Evolutionary conservation across 2,113 vertebrate species (phyloP).

Genomic region (Caranx ignobilis): DNA sequence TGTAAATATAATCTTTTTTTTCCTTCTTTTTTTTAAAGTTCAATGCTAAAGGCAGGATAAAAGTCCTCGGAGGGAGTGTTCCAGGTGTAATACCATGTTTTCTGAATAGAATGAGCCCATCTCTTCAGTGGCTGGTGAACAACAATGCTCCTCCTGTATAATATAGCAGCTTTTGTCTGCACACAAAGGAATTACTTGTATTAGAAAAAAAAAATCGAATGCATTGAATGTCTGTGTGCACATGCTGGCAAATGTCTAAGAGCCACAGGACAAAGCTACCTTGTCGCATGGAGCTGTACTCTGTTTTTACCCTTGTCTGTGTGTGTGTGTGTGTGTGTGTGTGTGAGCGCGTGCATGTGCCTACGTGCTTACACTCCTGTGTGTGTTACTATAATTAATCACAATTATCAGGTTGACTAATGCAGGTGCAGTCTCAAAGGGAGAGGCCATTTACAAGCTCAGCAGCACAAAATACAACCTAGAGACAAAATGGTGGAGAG

Average conservation of each 20-base stretch:
- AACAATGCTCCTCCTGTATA: constrained; percentile 35
- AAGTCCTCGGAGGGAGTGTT: constrained; percentile 25
- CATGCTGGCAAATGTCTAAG: not conserved
- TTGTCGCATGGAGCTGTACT: constrained; percentile 4
- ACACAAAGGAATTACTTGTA: constrained; percentile 19
- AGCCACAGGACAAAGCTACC: constrained; percentile 38
- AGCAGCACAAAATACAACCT: constrained; percentile 61
- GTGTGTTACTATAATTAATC: constrained; percentile 76
- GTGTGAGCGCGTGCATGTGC: constrained; percentile 2
- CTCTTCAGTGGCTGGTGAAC: constrained; percentile 15
- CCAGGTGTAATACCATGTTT: constrained; percentile 22
- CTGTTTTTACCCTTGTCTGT: constrained; percentile 9
- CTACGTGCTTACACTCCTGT: constrained; percentile 2
- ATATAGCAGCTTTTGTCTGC: constrained; percentile 24
- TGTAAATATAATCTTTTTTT: constrained; percentile 45
- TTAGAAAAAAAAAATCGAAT: constrained; percentile 39
- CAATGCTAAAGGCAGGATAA: constrained; percentile 48
- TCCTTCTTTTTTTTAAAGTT: constrained; percentile 1
- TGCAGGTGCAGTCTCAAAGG: constrained; percentile 76
- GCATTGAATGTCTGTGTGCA: not conserved
- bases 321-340: constrained; percentile 2
- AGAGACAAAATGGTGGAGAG: constrained; percentile 67
- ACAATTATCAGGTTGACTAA: constrained; percentile 81
- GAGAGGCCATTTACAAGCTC: constrained; percentile 76
- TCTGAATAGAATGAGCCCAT: constrained; percentile 42